Evolutionary conservation across 2,888 invertebrate species (phyloP).

Genomic region (Nipponacmea schrenckii): DNA sequence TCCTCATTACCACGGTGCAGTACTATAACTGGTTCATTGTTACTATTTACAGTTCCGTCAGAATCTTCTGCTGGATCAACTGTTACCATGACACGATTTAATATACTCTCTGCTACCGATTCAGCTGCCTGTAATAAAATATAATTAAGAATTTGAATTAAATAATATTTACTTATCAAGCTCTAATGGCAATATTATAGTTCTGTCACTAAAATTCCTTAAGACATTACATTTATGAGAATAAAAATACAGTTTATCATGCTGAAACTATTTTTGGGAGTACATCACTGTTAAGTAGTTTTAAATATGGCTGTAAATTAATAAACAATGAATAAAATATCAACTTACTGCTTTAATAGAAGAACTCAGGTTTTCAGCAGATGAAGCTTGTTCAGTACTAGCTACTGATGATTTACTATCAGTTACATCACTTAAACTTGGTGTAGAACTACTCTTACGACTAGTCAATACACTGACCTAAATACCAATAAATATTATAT

Average conservation of each 20-base stretch:
- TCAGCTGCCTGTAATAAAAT: conserved; percentile 78
- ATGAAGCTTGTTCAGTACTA: conserved; percentile 91
- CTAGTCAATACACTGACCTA: conserved; percentile 74
- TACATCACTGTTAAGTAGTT: no score
- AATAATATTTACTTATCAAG: no score
- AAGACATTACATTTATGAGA: no score
- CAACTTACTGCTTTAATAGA: conserved; percentile 63
- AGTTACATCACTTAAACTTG: conserved; percentile 79
- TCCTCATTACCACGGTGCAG: conserved; percentile 41
- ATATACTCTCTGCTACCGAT: conserved; percentile 85
- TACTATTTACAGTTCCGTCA: conserved; percentile 32
- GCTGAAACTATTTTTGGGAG: no score
- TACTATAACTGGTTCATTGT: conserved; percentile 47
- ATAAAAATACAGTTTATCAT: no score
- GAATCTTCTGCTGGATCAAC: conserved; percentile 45
- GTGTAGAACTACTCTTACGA: conserved; percentile 94
- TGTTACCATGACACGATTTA: conserved; percentile 72
- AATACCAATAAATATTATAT: not conserved
- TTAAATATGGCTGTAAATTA: not conserved
- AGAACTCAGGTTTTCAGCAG: conserved; percentile 84
- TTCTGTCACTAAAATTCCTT: not conserved
- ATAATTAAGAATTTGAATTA: no score
- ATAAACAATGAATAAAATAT: not conserved
- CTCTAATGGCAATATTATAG: no score
- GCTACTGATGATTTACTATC: conserved; percentile 89